Evolutionary conservation across 1,140 invertebrate genomes (phyloP).

Genomic region (Vollenhovia emeryi): DNA sequence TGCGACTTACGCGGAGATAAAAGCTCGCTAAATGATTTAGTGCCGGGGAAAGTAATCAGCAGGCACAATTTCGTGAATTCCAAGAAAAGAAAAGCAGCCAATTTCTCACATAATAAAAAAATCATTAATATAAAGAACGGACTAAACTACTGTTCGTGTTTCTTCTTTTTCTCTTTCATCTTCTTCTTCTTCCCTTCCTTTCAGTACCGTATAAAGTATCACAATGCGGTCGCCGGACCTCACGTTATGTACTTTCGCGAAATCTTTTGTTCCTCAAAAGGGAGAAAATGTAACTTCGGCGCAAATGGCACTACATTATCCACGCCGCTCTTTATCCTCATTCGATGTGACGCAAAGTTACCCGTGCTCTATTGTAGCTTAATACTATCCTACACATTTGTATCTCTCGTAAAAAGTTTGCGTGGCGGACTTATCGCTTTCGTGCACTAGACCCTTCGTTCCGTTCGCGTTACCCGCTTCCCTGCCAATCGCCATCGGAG

Average conservation of each 20-base stretch:
- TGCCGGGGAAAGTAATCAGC: neutral
- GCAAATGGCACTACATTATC: neutral
- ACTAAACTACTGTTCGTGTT: neutral
- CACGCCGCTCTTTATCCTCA: neutral
- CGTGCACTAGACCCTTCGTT: conserved; percentile 9
- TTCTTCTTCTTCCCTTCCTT: neutral
- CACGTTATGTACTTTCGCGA: neutral
- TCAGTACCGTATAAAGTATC: neutral
- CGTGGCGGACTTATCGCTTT: neutral
- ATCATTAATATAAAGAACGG: neutral
- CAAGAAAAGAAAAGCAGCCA: neutral
- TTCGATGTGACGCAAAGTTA: neutral
- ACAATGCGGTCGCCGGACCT: neutral
- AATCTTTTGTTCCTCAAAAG: neutral
- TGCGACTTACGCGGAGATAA: neutral
- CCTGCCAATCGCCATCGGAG: neutral
- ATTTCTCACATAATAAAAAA: neutral
- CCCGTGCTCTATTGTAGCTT: neutral
- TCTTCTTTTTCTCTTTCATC: neutral
- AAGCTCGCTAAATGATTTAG: neutral
- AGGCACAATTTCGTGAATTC: neutral
- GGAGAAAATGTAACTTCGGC: neutral
- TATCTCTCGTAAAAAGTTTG: neutral
- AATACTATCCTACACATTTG: neutral
- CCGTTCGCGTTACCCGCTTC: neutral